phyloP scores from a whole-genome alignment of 2,888 invertebrate species.

The Ormyrus rosae region DNA sequence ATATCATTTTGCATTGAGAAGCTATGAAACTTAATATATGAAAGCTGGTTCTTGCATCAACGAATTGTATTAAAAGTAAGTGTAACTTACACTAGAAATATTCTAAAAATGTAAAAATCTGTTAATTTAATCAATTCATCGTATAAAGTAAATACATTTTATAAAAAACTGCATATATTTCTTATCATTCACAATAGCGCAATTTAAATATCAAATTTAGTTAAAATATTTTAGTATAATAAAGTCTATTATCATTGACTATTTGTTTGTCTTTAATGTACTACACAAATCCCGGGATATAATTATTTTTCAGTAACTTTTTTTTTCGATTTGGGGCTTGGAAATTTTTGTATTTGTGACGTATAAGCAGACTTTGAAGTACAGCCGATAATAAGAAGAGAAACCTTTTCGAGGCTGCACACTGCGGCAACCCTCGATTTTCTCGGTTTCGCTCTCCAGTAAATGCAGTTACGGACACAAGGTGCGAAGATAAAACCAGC shows the following conservation, averaged over 20 bases:
- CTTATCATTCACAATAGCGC: too few relatives aligned
- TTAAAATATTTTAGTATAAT: background rate
- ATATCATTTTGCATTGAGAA: background rate
- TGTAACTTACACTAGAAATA: background rate
- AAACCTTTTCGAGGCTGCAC: slow-evolving; percentile 42
- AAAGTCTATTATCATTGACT: background rate
- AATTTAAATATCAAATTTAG: background rate
- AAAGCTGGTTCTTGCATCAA: background rate
- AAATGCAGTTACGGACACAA: slow-evolving; percentile 50
- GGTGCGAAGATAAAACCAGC: too few relatives aligned
- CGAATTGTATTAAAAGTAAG: slow-evolving; percentile 5
- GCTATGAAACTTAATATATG: slow-evolving; percentile 10
- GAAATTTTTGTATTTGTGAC: slow-evolving; percentile 2
- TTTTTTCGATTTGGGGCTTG: background rate
- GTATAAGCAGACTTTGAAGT: slow-evolving; percentile 30
- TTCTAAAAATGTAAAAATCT: slow-evolving; percentile 12
- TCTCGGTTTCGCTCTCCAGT: slow-evolving; percentile 57
- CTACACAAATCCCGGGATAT: background rate
- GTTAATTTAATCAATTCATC: background rate
- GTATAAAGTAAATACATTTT: slow-evolving; percentile 14
- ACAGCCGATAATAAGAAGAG: slow-evolving; percentile 36
- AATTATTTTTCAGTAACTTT: background rate
- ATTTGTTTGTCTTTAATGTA: background rate
- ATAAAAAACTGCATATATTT: background rate
- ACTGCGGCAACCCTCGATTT: slow-evolving; percentile 51